Percentiles rank a stretch among this genome's conserved stretches.
phyloP scores from a whole-genome alignment of 2,888 invertebrate species.

The Spatulosminthurus flaviceps region DNA sequence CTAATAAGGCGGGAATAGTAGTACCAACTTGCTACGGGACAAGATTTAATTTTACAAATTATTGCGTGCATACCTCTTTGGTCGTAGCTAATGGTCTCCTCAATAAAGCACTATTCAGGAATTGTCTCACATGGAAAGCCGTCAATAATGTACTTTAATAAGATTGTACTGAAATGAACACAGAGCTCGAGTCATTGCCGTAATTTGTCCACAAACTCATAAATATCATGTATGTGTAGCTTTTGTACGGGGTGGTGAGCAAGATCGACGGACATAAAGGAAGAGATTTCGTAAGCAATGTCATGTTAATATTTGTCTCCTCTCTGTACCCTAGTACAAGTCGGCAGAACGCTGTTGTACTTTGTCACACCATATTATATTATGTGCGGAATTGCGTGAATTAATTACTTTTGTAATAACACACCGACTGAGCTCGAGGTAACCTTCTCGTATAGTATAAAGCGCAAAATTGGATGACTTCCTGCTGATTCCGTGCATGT shows the following conservation, averaged over 20 bases:
- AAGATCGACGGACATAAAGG: neutral
- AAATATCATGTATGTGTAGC: neutral
- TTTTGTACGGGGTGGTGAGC: too few relatives aligned
- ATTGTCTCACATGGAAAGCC: slow-evolving; percentile 4
- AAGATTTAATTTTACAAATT: neutral
- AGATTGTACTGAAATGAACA: too few relatives aligned
- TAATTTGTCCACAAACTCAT: neutral
- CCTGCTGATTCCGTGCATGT: slow-evolving; percentile 1
- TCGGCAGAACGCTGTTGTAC: neutral
- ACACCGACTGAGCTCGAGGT: neutral
- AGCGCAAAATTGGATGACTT: slow-evolving; percentile 5
- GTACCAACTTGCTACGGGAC: slow-evolving; percentile 15
- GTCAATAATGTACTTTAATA: neutral
- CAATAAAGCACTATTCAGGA: neutral
- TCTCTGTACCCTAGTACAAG: neutral
- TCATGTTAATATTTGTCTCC: neutral
- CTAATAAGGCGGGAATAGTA: neutral
- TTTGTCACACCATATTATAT: neutral
- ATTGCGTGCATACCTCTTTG: neutral
- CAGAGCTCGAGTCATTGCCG: neutral
- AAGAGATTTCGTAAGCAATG: neutral
- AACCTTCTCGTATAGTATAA: neutral
- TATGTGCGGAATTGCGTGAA: slow-evolving; percentile 14
- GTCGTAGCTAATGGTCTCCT: neutral
- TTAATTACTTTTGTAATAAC: slow-evolving; percentile 8